phyloP scores from a whole-genome alignment of 2,797 vertebrate genomes.

The Dendrocincla fuliginosa region DNA sequence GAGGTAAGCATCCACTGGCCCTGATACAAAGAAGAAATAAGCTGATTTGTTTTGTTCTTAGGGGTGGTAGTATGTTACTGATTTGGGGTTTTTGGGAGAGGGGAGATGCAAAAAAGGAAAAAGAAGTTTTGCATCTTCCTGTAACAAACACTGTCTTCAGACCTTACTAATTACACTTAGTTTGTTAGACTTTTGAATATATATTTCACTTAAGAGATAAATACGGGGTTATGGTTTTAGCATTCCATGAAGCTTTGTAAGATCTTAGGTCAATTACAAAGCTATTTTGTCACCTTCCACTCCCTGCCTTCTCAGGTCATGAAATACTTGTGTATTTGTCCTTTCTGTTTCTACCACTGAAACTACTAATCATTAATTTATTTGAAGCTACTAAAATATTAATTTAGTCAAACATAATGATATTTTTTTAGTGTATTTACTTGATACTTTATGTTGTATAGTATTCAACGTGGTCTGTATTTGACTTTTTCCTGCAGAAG shows the following conservation, averaged over 20 bases:
- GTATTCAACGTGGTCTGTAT: background rate
- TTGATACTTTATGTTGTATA: background rate
- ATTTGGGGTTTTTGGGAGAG: background rate
- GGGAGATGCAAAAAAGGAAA: background rate
- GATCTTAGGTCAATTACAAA: background rate
- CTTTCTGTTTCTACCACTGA: background rate
- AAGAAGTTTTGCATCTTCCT: background rate
- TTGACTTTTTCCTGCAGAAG: constrained; percentile 75
- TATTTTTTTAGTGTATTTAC: background rate
- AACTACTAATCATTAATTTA: background rate
- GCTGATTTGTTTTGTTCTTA: background rate
- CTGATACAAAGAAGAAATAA: background rate
- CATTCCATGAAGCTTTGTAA: background rate
- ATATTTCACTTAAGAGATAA: background rate
- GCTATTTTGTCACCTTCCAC: background rate
- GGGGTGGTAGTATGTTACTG: background rate
- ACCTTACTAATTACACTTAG: background rate
- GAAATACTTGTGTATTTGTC: background rate
- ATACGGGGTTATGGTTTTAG: background rate
- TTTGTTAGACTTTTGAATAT: background rate
- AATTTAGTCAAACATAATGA: background rate
- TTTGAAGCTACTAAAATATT: background rate
- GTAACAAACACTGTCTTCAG: background rate
- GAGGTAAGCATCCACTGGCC: constrained; percentile 68
- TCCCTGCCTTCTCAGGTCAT: background rate